phyloP scores from a whole-genome alignment of 2,113 vertebrate genomes.

The Lasiurus cinereus region DNA sequence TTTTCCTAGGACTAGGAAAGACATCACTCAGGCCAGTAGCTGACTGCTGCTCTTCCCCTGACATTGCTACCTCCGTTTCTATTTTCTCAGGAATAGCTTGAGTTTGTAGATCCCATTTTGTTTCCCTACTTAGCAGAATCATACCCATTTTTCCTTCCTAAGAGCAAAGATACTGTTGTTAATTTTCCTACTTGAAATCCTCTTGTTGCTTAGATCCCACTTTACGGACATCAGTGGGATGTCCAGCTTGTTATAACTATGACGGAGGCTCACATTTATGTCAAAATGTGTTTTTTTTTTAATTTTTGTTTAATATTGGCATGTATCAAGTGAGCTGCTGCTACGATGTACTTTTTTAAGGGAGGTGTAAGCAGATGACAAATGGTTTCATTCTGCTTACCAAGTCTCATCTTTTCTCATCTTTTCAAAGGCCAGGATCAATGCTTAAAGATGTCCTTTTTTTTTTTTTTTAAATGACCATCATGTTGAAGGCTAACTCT shows the following conservation, averaged over 20 bases:
- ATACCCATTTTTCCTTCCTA: background rate
- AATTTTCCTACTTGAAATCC: background rate
- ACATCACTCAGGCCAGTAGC: background rate
- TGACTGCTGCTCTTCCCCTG: background rate
- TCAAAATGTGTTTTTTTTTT: background rate
- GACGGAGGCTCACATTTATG: background rate
- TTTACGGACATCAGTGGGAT: background rate
- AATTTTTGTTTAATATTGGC: background rate
- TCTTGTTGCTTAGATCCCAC: background rate
- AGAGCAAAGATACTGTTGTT: background rate
- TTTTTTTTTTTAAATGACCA: background rate
- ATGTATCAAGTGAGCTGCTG: background rate
- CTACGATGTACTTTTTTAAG: background rate
- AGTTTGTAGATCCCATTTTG: background rate
- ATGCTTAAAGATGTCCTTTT: background rate
- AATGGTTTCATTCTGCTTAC: background rate
- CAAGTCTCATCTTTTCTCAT: background rate
- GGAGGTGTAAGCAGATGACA: background rate
- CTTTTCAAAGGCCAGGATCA: background rate
- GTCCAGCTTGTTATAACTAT: background rate
- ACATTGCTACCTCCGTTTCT: background rate
- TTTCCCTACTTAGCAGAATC: background rate
- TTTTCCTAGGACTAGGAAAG: background rate
- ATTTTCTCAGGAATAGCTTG: conserved; percentile 5
- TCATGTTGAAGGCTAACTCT: background rate